Base-by-base conservation (phyloP, 2,888 invertebrate species). In the Parochlus steinenii region DNA sequence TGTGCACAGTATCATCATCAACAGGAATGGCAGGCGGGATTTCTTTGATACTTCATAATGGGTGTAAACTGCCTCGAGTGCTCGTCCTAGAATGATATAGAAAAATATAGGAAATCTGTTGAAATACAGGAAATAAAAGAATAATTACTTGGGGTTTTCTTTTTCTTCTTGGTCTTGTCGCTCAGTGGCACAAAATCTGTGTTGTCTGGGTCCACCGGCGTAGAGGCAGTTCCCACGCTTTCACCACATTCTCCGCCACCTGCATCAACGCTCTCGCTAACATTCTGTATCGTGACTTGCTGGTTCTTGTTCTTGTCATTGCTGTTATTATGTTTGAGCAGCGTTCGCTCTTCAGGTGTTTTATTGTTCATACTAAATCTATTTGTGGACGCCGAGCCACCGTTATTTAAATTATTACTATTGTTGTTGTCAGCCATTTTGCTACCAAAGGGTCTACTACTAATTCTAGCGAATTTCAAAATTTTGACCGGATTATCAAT, bases 1-100 rank as follows among this genome's bases (percentile, higher is more conserved):
- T 40, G 55, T 51, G 40, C 55, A 56, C 22, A 56, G 42, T 33
- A 53, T 51, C 41, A 53, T 54, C 33, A 55, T 52, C 14, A 51
- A 44, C 41, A 56, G 47, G 33, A 57, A 57, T 7, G 56, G 43
- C 6, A 56, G 46, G 25, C 56, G 50, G 3, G 54, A 50, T 25
- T 52, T 55, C 10, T 53, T 52, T 37, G 56, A 51, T 25, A 56
- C 40, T 24, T 51, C 48, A 51, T 54, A 54, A 15, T 53, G 39
- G 0, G 55, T 51, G 39, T 54, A 54, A 10, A 56, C 40, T 14
- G 53, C 52, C 10, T 51, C 41, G 26, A 54, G 37, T 4, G 23
- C 50, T 43, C 52, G 29, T 20, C 30, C 17, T 5, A 30, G 30
- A 30, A n/a, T n/a, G n/a, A n/a, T n/a, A n/a, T n/a, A n/a, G n/a